phyloP scores from a whole-genome alignment of 2,797 vertebrate species.

The Tiaroga cobitis region DNA sequence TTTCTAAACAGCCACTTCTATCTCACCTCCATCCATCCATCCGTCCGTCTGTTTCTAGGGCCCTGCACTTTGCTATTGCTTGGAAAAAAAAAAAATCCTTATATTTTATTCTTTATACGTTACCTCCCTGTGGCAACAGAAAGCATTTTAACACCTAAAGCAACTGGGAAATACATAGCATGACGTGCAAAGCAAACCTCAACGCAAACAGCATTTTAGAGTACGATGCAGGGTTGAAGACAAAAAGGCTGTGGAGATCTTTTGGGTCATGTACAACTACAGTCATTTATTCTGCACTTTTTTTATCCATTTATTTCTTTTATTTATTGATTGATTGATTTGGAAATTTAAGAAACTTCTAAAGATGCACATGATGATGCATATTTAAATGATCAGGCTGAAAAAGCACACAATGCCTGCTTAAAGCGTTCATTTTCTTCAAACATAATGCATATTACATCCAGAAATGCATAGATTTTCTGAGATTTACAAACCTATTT shows the following conservation, averaged over 20 bases:
- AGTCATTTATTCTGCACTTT: background rate
- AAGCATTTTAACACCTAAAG: background rate
- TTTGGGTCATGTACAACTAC: background rate
- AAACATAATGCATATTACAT: background rate
- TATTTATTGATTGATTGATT: background rate
- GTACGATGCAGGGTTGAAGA: too few relatives aligned
- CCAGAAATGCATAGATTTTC: background rate
- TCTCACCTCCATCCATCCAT: background rate
- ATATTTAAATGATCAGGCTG: background rate
- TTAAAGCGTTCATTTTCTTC: background rate
- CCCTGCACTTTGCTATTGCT: background rate
- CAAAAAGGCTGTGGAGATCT: background rate
- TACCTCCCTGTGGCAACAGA: background rate
- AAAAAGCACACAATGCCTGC: background rate
- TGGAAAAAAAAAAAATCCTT: background rate
- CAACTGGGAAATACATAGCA: background rate
- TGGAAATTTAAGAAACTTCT: background rate
- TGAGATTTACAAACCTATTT: background rate
- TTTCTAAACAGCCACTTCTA: background rate
- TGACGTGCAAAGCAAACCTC: background rate
- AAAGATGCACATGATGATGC: background rate
- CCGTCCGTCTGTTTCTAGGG: background rate
- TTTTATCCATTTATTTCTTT: background rate
- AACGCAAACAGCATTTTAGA: background rate
- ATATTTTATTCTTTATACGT: background rate